Evolutionary conservation across 2,888 invertebrate species (phyloP).

Genomic region (Xestia rhomboidea): DNA sequence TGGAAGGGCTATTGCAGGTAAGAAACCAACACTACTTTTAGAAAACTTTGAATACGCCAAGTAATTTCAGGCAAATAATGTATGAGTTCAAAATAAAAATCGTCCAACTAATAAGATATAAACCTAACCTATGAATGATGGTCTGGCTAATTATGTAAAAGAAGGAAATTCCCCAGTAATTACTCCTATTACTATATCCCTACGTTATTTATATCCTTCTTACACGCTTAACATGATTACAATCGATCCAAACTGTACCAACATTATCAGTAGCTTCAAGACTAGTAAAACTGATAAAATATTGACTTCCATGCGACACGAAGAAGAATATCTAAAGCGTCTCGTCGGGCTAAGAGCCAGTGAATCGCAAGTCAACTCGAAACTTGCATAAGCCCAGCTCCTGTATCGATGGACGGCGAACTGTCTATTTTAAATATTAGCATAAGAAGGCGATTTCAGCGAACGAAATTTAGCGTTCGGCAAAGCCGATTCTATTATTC

Average conservation of each 20-base stretch:
- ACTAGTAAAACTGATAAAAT: conserved; percentile 48
- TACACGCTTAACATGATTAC: background rate
- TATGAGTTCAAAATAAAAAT: background rate
- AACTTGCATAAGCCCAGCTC: conserved; percentile 63
- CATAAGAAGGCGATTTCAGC: conserved; percentile 67
- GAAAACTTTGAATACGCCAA: background rate
- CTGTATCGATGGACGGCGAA: conserved; percentile 62
- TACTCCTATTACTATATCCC: background rate
- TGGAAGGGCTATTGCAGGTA: conserved; percentile 87
- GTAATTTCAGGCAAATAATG: background rate
- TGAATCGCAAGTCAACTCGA: conserved; percentile 48
- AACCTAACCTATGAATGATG: too few relatives aligned
- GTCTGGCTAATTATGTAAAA: background rate
- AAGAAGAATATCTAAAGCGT: conserved; percentile 49
- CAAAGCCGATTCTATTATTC: conserved; percentile 63
- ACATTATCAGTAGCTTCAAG: conserved; percentile 27
- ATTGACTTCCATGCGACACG: conserved; percentile 51
- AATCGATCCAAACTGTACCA: conserved; percentile 17
- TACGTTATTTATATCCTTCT: background rate
- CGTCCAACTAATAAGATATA: background rate
- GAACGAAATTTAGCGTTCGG: conserved; percentile 62
- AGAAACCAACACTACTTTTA: conserved; percentile 53
- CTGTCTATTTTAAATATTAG: conserved; percentile 66
- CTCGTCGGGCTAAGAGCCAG: conserved; percentile 45
- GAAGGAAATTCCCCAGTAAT: background rate